Conservation (phyloP, 2,888 invertebrate genomes). For the Therioaphis trifolii region DNA sequence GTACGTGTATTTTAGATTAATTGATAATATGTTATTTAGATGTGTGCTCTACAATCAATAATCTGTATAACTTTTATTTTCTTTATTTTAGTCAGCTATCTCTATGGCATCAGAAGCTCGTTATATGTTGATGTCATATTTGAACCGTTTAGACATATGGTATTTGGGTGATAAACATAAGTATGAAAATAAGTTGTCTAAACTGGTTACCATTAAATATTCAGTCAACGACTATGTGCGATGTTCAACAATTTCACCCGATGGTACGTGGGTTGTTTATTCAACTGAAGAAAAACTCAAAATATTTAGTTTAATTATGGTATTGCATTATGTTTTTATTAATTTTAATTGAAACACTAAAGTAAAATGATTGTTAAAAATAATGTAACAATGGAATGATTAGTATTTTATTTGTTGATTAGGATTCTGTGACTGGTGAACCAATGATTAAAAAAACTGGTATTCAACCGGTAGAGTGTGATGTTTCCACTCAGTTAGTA, state of each 20-base stretch:
- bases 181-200: slow-evolving; percentile 49
- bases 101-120: slow-evolving; percentile 67
- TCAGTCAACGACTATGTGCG: slow-evolving; percentile 70
- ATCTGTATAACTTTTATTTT: no score
- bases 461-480: slow-evolving; percentile 47
- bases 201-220: slow-evolving; percentile 61
- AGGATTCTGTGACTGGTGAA: slow-evolving; percentile 63
- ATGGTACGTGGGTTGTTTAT: slow-evolving; percentile 80
- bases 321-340: slow-evolving; percentile 67
- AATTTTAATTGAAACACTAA: neutral
- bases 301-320: slow-evolving; percentile 76
- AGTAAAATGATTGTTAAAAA: neutral
- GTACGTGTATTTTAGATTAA: no score
- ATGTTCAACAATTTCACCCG: slow-evolving; percentile 78
- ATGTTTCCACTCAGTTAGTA: slow-evolving; percentile 47
- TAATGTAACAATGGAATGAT: slow-evolving; percentile 10
- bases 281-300: slow-evolving; percentile 77
- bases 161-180: slow-evolving; percentile 58
- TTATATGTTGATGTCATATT: slow-evolving; percentile 69
- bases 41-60: no score
- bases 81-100: slow-evolving; percentile 49
- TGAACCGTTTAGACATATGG: slow-evolving; percentile 69
- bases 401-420: slow-evolving; percentile 34
- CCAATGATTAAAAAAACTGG: slow-evolving; percentile 55
- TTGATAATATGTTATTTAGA: no score